phyloP scores from a whole-genome alignment of 2,888 invertebrate genomes.

The Drosophila tanythrix region DNA sequence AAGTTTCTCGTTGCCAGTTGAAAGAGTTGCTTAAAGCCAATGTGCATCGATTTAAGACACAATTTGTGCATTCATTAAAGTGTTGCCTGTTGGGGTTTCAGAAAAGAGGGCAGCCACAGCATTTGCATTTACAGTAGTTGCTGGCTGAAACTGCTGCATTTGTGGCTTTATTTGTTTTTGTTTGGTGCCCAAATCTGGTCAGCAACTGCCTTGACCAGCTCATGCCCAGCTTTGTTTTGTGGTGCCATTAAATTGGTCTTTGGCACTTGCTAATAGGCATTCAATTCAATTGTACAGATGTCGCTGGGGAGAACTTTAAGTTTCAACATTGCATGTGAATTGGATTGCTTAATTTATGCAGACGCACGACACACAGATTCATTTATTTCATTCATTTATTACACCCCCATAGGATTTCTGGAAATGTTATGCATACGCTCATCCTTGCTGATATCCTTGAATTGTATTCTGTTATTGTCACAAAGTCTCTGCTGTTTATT shows the following conservation, averaged over 20 bases:
- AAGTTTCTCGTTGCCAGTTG: constrained; percentile 13
- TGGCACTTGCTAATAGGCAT: constrained; percentile 66
- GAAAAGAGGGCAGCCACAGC: constrained; percentile 65
- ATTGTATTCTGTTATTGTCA: constrained; percentile 5
- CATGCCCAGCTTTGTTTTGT: constrained; percentile 56
- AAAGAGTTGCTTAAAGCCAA: constrained; percentile 16
- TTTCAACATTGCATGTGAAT: constrained; percentile 39
- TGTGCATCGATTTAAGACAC: constrained; percentile 36
- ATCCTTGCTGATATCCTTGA: constrained; percentile 16
- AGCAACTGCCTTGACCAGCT: constrained; percentile 31
- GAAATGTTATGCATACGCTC: constrained; percentile 18
- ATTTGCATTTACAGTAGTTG: constrained; percentile 52
- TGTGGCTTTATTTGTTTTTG: constrained; percentile 66
- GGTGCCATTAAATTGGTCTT: constrained; percentile 58
- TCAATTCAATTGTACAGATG: constrained; percentile 54
- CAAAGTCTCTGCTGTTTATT: constrained; percentile 1
- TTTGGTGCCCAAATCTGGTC: constrained; percentile 25
- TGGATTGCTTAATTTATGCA: constrained; percentile 64
- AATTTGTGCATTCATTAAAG: constrained; percentile 43
- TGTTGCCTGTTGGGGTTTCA: constrained; percentile 46
- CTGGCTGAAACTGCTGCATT: constrained; percentile 26
- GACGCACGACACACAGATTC: constrained; percentile 60
- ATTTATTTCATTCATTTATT: neutral
- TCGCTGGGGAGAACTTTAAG: constrained; percentile 25
- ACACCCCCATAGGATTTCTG: neutral